Base-by-base conservation (phyloP, 2,888 invertebrate species). In the Melanotus villosus region DNA sequence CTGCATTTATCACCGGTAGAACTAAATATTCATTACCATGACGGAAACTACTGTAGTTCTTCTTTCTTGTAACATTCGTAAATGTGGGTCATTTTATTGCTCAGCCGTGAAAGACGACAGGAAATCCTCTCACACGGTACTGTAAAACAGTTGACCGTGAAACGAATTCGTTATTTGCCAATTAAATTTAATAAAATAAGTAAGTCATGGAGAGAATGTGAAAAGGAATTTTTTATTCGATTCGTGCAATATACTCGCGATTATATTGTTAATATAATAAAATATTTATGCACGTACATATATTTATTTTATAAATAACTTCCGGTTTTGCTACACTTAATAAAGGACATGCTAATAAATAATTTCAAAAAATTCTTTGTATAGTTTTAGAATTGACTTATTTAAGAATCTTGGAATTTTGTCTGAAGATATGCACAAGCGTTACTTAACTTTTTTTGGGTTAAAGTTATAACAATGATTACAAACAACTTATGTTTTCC, bases 101-200 rank as follows among this genome's bases (percentile, higher is more conserved):
- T 43, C 43, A 58, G 23, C 16, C 34, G 59, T 47, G 45, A 60
- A 47, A 60, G 59, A 47, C 45, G 45, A 47, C 45, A 45, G 59
- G 59, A 60, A 60, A 18, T 32, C 41, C 59, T 60, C 45, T 47
- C 16, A 47, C 59, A 47, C 18, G 43, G 32, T 26, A 30, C 21
- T 6, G 12, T 47, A 19, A n/a, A 45, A 60, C 38, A 38, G 36
- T 56, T 56, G 56, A 36, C 56, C 56, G 56, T 56, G 38, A 56
- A 56, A 38, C 38, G 56, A 38, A 56, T 19, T 38, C 56, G 36
- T 56, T 56, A 38, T 36, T 38, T 56, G 12, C 36, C 14, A 56
- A 36, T 56, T 34, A 23, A 34, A 34, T 32, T 52, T 34, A 19
- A 19, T 54, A 12, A 23, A 23, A 14, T 23, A 14, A 50, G 47